A percentile compares a stretch with the other conserved stretches of the same genome.
Evolutionary conservation across 2,113 vertebrate genomes (phyloP).

Genomic region (Tetrao urogallus): DNA sequence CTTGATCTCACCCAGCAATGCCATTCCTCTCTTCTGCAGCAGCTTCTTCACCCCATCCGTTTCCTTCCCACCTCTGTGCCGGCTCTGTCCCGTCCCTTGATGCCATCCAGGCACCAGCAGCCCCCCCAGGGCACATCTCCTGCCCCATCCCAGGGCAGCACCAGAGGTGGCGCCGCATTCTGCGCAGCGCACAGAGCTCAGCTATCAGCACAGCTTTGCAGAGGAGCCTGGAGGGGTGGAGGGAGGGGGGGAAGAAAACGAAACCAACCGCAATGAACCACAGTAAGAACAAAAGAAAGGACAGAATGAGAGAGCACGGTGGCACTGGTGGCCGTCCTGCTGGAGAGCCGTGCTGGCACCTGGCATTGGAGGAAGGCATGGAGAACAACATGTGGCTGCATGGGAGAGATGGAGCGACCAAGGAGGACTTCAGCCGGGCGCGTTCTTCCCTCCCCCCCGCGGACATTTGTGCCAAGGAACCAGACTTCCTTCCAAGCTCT

Average conservation of each 20-base stretch:
- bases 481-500: slow-evolving; percentile 80
- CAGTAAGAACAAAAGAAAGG: background rate
- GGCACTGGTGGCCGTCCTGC: background rate
- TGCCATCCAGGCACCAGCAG: background rate
- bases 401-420: slow-evolving; percentile 36
- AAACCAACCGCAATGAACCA: background rate
- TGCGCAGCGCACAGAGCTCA: background rate
- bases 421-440: slow-evolving; percentile 44
- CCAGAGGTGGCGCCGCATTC: background rate
- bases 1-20: background rate
- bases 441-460: background rate
- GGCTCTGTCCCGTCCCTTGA: background rate
- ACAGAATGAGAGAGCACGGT: background rate
- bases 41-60: background rate
- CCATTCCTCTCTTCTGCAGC: background rate
- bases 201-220: background rate
- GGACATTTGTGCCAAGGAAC: slow-evolving; percentile 68
- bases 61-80: background rate
- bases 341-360: slow-evolving; percentile 6
- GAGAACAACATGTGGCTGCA: slow-evolving; percentile 73
- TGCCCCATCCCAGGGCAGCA: background rate
- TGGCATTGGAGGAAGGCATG: background rate
- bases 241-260: background rate
- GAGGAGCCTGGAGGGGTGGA: background rate
- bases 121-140: background rate